Percentiles rank a stretch among this genome's conserved stretches.
phyloP scores from a whole-genome alignment of 2,797 vertebrate genomes.

The Xenopus petersii region DNA sequence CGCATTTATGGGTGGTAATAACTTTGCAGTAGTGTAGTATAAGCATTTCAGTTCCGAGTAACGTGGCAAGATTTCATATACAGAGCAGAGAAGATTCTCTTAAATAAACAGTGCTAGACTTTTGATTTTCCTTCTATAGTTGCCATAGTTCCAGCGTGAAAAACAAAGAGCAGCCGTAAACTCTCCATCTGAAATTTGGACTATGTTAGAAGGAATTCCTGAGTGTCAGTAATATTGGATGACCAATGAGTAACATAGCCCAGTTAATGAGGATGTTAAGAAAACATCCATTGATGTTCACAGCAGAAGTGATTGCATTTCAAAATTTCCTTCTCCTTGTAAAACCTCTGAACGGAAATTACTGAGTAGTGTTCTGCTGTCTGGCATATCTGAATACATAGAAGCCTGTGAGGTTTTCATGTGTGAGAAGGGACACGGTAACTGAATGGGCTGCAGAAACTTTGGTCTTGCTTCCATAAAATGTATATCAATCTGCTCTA shows the following conservation, averaged over 20 bases:
- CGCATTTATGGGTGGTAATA: too few species aligned
- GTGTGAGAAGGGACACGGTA: too few species aligned
- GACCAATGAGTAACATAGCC: constrained; percentile 21
- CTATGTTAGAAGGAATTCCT: constrained; percentile 28
- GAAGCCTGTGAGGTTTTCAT: too few species aligned
- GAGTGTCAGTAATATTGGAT: constrained; percentile 28
- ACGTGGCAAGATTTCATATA: neutral
- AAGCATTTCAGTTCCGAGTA: neutral
- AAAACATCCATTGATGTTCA: constrained; percentile 38
- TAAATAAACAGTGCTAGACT: constrained; percentile 14
- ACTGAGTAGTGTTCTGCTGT: neutral
- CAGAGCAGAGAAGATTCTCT: neutral
- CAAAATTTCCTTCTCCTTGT: constrained; percentile 43
- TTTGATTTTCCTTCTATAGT: constrained; percentile 4
- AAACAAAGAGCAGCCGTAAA: constrained; percentile 7
- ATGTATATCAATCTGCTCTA: too few species aligned
- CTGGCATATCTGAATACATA: too few species aligned
- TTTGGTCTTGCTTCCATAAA: too few species aligned
- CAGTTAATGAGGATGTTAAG: constrained; percentile 26
- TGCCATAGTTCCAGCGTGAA: constrained; percentile 23
- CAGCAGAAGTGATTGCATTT: constrained; percentile 34
- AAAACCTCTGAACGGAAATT: constrained; percentile 34
- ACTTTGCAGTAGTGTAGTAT: too few species aligned
- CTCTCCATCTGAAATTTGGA: constrained; percentile 15
- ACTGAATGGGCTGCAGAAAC: too few species aligned